Conservation (phyloP, 2,888 invertebrate genomes). For the Sinodicranocentrus sp. region DNA sequence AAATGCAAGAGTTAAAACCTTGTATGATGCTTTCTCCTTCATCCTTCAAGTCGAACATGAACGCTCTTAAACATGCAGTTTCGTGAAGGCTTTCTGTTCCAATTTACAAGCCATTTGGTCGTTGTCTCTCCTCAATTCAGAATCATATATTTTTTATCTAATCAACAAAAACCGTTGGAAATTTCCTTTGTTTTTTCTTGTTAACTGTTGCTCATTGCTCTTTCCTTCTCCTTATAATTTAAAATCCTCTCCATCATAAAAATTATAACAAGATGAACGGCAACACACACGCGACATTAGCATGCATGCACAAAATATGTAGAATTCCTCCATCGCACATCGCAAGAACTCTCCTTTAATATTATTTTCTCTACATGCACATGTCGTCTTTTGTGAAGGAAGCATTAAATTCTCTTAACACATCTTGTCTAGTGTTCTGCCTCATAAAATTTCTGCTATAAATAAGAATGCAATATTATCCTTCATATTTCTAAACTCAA, state of each 20-base stretch:
- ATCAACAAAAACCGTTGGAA: slow-evolving; percentile 59
- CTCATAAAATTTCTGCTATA: slow-evolving; percentile 61
- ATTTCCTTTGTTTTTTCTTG: slow-evolving; percentile 43
- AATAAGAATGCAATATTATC: slow-evolving; percentile 15
- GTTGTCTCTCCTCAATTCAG: too few relatives aligned
- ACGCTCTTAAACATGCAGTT: too few relatives aligned
- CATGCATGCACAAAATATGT: slow-evolving; percentile 37
- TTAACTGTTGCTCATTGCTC: slow-evolving; percentile 27
- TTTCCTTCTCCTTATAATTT: slow-evolving; percentile 32
- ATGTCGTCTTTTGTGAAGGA: slow-evolving; percentile 36
- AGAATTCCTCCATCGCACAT: slow-evolving; percentile 42
- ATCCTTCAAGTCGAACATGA: too few relatives aligned
- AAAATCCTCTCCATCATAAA: slow-evolving; percentile 27
- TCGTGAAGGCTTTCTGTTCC: too few relatives aligned
- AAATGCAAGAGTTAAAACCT: too few relatives aligned
- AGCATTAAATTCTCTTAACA: slow-evolving; percentile 43
- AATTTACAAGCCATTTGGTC: too few relatives aligned
- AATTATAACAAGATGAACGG: slow-evolving; percentile 33
- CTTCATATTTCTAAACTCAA: slow-evolving; percentile 40
- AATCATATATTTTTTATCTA: slow-evolving; percentile 47
- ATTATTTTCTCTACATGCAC: slow-evolving; percentile 41
- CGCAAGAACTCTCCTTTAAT: background rate
- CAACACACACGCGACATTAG: slow-evolving; percentile 48
- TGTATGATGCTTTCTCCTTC: too few relatives aligned
- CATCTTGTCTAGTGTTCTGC: slow-evolving; percentile 56